A percentile compares a stretch with the other conserved stretches of the same genome.
These are phyloP conservation scores for Labeo catla DNA, from an alignment of 2,113 vertebrate genomes.

Conservation along the genomic window DNA sequence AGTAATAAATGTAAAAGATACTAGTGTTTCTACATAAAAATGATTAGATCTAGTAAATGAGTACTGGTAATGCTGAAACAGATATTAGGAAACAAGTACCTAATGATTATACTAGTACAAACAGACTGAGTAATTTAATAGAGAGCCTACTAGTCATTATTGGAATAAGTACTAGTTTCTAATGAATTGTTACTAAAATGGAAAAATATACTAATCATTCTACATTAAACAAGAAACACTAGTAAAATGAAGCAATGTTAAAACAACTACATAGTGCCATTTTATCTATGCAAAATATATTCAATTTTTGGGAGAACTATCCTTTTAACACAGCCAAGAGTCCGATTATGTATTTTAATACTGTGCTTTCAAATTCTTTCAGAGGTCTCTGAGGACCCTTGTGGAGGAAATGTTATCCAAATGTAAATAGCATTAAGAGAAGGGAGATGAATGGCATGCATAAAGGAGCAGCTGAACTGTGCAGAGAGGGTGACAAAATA, in stretches of 20 bases:
- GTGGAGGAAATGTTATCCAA: constrained; percentile 26
- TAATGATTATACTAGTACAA: not conserved
- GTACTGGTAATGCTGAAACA: not conserved
- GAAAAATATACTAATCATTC: not conserved
- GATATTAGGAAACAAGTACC: not conserved
- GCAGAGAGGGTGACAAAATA: constrained; percentile 78
- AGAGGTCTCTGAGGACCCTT: not conserved
- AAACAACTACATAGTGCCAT: not conserved
- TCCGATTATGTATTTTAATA: not conserved
- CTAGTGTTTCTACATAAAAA: not conserved
- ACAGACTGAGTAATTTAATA: not conserved
- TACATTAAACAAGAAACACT: not conserved
- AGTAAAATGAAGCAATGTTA: not conserved
- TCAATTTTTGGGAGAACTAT: not conserved
- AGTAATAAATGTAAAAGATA: not conserved
- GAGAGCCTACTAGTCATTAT: not conserved
- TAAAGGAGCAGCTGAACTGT: constrained; percentile 72
- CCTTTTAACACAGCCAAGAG: not conserved
- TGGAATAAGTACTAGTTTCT: not conserved
- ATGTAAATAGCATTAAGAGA: constrained; percentile 38
- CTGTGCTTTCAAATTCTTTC: not conserved
- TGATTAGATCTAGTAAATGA: not conserved
- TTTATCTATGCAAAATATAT: not conserved
- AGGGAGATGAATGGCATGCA: constrained; percentile 68
- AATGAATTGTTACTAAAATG: not conserved